phyloP scores from a whole-genome alignment of 2,797 vertebrate genomes.

The Austrolebias charrua region DNA sequence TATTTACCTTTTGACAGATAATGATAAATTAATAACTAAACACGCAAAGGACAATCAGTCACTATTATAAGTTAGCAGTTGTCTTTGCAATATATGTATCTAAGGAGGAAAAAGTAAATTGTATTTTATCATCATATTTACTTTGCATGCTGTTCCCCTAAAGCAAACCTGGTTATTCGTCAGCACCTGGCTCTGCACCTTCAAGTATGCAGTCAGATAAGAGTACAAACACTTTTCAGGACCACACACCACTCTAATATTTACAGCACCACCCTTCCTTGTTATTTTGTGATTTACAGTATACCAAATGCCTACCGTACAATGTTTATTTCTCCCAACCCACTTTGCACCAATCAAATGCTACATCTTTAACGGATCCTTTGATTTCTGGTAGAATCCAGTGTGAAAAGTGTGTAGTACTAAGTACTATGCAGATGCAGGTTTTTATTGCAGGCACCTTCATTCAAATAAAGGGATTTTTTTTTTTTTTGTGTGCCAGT shows the following conservation, averaged over 20 bases:
- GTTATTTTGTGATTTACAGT: conserved; percentile 20
- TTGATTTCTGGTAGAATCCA: background rate
- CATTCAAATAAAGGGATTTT: background rate
- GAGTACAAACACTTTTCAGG: conserved; percentile 28
- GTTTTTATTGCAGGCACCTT: conserved; percentile 25
- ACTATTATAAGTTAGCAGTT: background rate
- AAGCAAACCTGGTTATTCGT: conserved; percentile 19
- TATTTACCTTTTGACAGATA: no score
- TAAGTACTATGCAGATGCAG: conserved; percentile 9
- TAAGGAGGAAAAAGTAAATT: background rate
- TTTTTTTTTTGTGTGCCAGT: background rate
- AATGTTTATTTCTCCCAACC: conserved; percentile 14
- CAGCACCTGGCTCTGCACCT: conserved; percentile 4
- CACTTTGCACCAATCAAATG: conserved; percentile 12
- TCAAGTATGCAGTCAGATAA: conserved; percentile 22
- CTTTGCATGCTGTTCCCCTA: conserved; percentile 5
- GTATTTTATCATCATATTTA: conserved; percentile 5
- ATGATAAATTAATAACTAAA: background rate
- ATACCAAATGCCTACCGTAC: conserved; percentile 21
- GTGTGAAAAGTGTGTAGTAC: background rate
- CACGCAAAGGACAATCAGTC: background rate
- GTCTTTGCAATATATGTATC: background rate
- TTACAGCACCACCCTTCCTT: conserved; percentile 6
- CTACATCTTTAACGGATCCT: conserved; percentile 15
- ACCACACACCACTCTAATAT: conserved; percentile 15